These are phyloP conservation scores for Aegithalos caudatus DNA, from an alignment of 2,113 vertebrate genomes.

Conservation along the genomic window DNA sequence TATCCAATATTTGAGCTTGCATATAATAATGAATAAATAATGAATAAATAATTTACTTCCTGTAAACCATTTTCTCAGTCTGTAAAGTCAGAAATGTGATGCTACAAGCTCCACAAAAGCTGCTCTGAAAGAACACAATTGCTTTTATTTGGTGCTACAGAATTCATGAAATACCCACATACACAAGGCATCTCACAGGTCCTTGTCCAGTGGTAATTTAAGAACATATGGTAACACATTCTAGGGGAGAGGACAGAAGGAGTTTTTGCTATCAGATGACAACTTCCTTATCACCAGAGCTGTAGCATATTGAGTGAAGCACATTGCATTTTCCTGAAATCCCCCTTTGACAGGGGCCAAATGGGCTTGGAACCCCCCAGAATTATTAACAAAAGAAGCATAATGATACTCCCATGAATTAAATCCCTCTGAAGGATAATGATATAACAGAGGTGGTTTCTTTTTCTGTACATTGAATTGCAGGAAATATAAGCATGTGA, in stretches of 20 bases:
- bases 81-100: neutral
- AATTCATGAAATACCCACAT: neutral
- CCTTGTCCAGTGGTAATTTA: neutral
- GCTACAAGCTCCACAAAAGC: neutral
- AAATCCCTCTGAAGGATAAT: neutral
- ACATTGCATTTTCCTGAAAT: neutral
- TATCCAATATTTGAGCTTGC: neutral
- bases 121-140: neutral
- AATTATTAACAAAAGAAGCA: neutral
- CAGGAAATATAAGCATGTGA: neutral
- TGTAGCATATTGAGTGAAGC: neutral
- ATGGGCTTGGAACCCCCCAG: neutral
- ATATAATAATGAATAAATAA: too few relatives aligned
- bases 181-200: neutral
- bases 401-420: neutral
- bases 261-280: neutral
- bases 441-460: fast-evolving
- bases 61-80: neutral
- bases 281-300: neutral
- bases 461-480: neutral
- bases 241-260: neutral
- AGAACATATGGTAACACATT: neutral
- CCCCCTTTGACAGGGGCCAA: fast-evolving
- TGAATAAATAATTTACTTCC: neutral
- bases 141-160: neutral